A percentile compares a stretch with the other conserved stretches of the same genome.
These are phyloP conservation scores for Menidia menidia DNA, from an alignment of 2,797 vertebrate genomes.

Conservation along the genomic window DNA sequence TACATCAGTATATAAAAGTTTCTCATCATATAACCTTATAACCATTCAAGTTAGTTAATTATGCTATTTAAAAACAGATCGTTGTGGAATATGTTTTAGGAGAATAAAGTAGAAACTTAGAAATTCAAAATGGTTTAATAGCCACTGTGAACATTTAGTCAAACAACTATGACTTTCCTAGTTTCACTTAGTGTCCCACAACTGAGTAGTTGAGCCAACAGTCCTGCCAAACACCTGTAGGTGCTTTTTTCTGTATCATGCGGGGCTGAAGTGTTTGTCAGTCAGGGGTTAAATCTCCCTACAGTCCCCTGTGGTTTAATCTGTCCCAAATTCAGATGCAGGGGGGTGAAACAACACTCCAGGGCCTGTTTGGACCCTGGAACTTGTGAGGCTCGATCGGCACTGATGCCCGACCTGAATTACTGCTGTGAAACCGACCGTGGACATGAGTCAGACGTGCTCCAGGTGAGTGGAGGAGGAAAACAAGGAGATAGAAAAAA, in stretches of 20 bases:
- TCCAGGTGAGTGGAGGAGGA: constrained; percentile 20
- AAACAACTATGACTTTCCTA: too few species aligned
- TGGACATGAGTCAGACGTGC: constrained; percentile 47
- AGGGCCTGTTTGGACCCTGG: constrained; percentile 58
- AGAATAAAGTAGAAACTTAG: too few species aligned
- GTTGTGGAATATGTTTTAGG: too few species aligned
- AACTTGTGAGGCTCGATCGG: constrained; percentile 45
- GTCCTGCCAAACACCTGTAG: too few species aligned
- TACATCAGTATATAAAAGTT: too few species aligned
- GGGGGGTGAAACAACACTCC: constrained; percentile 20
- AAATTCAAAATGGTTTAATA: too few species aligned
- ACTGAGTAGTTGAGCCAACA: too few species aligned
- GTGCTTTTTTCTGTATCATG: not conserved
- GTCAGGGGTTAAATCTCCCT: constrained; percentile 43
- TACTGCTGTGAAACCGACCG: constrained; percentile 59
- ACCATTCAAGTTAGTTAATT: too few species aligned
- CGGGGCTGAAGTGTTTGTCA: constrained; percentile 9
- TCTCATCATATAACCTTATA: too few species aligned
- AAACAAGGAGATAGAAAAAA: constrained; percentile 22
- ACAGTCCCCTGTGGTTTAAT: constrained; percentile 46
- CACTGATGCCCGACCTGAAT: constrained; percentile 62
- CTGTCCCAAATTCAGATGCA: constrained; percentile 50
- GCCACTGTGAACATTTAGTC: too few species aligned
- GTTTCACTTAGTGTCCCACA: too few species aligned
- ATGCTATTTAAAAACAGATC: too few species aligned